Base-by-base conservation (phyloP, 2,888 invertebrate genomes). In the Calliphora vomitoria region DNA sequence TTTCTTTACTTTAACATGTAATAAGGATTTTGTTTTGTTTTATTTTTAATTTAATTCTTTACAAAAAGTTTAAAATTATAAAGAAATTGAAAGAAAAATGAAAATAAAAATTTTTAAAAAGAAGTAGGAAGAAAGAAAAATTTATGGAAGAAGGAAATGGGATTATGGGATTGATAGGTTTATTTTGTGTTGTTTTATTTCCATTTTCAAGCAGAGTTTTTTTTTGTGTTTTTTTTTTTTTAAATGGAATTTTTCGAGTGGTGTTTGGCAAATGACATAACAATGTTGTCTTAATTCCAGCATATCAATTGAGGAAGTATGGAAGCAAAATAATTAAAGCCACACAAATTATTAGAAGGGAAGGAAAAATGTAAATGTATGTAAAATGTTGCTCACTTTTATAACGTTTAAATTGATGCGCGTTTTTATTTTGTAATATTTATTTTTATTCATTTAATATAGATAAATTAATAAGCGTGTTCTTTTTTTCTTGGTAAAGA, bases 31-130 rank as follows among this genome's bases (percentile, higher is more conserved):
- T 58, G 38, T 47, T 68, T 68, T 41, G 2, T 41, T 44, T 44
- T 10, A 8, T 53, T 64, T 82, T 68, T 53, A 38, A 72, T 81
- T 76, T 82, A 74, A 79, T 79, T 86, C 78, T 87, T 82, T 85
- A 79, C 74, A 87, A 78, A 85, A 87, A 62, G 20, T 66, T 75
- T 60, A 35, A 81, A 82, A 82, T 79, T 71, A 79, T 53, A 80
- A 83, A 72, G 35, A 66, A 44, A 68, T 62, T 55, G 41, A 69
- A 55, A 60, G 53, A 53, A 86, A 82, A 79, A 71, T 31, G 50
- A 66, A 58, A 62, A 76, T 38, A 44, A 35, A 71, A 58, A n/a
- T 20, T 20, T 58, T 25, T 3, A 13, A 55, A 69, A 15, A 80
- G 44, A 47, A 47, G 20, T 20, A 38, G 44, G 25, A 83, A 64